These are phyloP conservation scores for Hypena proboscidalis DNA, from an alignment of 2,888 invertebrate genomes.

Conservation along the genomic window DNA sequence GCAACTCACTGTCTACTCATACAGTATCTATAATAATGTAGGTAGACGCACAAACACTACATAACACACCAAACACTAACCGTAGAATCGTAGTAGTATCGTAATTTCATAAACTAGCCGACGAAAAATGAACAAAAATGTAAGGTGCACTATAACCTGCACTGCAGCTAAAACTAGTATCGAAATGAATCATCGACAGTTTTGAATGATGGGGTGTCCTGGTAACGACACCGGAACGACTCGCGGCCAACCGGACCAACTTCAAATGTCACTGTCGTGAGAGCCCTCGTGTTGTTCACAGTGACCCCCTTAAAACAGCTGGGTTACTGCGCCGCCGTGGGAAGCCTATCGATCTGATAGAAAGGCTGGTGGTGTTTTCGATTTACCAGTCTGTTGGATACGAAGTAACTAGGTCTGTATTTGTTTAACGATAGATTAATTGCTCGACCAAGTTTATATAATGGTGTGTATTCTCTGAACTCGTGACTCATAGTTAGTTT, in stretches of 20 bases:
- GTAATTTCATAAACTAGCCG: slow-evolving; percentile 69
- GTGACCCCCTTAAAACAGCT: slow-evolving; percentile 52
- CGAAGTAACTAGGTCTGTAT: slow-evolving; percentile 46
- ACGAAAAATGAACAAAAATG: slow-evolving; percentile 32
- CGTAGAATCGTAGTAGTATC: slow-evolving; percentile 79
- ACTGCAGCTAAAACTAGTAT: slow-evolving; percentile 47
- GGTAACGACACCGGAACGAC: slow-evolving; percentile 63
- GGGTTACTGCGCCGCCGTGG: slow-evolving; percentile 75
- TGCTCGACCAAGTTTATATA: slow-evolving; percentile 16
- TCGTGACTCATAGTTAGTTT: slow-evolving; percentile 28
- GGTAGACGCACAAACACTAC: slow-evolving; percentile 8
- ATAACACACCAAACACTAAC: slow-evolving; percentile 54
- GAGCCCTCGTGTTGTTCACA: slow-evolving; percentile 31
- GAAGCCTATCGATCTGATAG: slow-evolving; percentile 76
- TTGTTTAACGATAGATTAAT: slow-evolving; percentile 35
- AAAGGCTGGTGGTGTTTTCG: slow-evolving; percentile 58
- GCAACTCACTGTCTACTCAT: slow-evolving; percentile 14
- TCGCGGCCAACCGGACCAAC: slow-evolving; percentile 59
- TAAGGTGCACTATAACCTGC: slow-evolving; percentile 43
- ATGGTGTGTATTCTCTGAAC: slow-evolving; percentile 22
- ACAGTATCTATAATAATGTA: slow-evolving; percentile 3
- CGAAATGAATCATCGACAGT: slow-evolving; percentile 57
- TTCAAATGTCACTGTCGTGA: slow-evolving; percentile 48
- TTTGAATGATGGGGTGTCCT: slow-evolving; percentile 57
- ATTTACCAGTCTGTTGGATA: slow-evolving; percentile 57